phyloP scores from a whole-genome alignment of 2,113 vertebrate genomes.

The Seriola aureovittata region DNA sequence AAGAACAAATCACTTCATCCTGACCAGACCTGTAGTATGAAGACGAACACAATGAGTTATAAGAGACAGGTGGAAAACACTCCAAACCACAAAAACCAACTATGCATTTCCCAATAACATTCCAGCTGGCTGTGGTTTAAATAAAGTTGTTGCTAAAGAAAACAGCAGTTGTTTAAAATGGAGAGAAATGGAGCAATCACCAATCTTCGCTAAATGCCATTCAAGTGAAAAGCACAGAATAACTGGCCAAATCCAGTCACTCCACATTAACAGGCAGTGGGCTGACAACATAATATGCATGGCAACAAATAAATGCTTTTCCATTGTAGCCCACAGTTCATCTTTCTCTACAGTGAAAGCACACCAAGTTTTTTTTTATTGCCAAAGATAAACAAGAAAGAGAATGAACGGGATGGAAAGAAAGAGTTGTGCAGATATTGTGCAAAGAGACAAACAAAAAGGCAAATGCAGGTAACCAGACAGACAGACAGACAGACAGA shows the following conservation, averaged over 20 bases:
- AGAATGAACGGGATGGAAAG: neutral
- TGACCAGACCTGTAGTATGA: conserved; percentile 38
- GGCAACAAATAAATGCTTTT: conserved; percentile 45
- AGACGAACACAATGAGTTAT: conserved; percentile 44
- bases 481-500: conserved; percentile 19
- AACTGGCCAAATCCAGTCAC: conserved; percentile 39
- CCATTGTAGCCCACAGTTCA: neutral
- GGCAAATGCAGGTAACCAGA: conserved; percentile 14
- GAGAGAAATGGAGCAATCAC: conserved; percentile 50
- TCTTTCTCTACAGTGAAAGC: conserved; percentile 7
- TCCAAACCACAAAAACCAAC: conserved; percentile 52
- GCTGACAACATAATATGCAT: conserved; percentile 29
- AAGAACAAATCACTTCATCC: conserved; percentile 41
- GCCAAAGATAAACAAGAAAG: conserved; percentile 1
- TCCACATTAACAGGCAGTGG: conserved; percentile 38
- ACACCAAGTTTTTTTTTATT: neutral
- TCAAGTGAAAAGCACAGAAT: conserved; percentile 36
- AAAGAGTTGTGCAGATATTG: neutral
- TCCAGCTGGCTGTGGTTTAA: conserved; percentile 49
- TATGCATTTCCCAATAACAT: conserved; percentile 31
- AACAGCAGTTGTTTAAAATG: conserved; percentile 49
- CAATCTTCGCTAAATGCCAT: conserved; percentile 30
- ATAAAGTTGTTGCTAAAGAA: conserved; percentile 31
- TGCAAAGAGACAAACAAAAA: neutral
- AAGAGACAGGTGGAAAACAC: conserved; percentile 50